A percentile compares a stretch with the other conserved stretches of the same genome.
Evolutionary conservation across 2,797 vertebrate species (phyloP).

Genomic region (Myotis findleyi): DNA sequence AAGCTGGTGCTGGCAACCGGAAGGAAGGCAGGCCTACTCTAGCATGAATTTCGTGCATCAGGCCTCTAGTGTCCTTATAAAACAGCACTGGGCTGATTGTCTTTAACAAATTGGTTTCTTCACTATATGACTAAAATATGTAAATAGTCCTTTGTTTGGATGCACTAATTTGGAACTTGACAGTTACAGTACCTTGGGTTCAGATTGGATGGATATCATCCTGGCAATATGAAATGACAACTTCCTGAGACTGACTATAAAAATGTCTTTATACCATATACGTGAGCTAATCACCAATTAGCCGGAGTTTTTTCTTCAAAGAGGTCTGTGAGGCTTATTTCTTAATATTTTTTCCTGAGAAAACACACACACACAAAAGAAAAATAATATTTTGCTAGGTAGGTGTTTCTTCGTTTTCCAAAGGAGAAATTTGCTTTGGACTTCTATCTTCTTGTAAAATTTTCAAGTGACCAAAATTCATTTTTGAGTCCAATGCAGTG

Average conservation of each 20-base stretch:
- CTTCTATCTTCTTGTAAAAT: slow-evolving; percentile 30
- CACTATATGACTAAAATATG: background rate
- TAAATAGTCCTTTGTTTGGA: background rate
- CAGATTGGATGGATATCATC: background rate
- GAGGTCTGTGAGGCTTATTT: background rate
- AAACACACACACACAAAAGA: too few relatives aligned
- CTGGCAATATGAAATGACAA: background rate
- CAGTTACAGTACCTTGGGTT: background rate
- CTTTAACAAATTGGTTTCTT: background rate
- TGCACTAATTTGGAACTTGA: background rate
- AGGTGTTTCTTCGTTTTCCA: slow-evolving; percentile 36
- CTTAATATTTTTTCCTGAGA: background rate
- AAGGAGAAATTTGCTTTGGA: slow-evolving; percentile 47
- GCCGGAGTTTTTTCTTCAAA: background rate
- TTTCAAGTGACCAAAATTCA: background rate
- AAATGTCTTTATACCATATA: background rate
- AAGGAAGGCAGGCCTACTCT: too few relatives aligned
- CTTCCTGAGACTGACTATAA: background rate
- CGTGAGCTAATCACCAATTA: background rate
- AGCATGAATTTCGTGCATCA: too few relatives aligned
- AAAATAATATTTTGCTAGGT: background rate
- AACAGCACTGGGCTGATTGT: background rate
- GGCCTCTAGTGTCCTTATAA: background rate
- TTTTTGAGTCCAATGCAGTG: background rate
- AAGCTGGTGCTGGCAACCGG: too few relatives aligned